Base-by-base conservation (phyloP, 2,113 vertebrate genomes). In the Ammodytes dubius region DNA sequence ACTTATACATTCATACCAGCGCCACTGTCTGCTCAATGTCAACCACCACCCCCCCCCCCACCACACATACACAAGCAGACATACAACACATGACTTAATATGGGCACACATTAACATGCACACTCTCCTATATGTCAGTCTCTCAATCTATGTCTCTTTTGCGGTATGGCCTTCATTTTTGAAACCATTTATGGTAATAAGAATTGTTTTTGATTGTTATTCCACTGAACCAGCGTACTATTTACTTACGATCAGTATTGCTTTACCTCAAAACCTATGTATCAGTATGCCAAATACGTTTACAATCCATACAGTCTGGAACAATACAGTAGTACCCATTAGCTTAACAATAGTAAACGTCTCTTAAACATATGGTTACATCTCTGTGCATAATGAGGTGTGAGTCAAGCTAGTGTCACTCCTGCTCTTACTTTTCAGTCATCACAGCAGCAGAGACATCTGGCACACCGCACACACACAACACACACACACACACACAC, bases 1-100 rank as follows among this genome's bases (percentile, higher is more conserved):
- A 88, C 85, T 90, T 89, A 86, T 82, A 85, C 72, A 87, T 89
- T 90, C 87, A 90, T 86, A 60, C 57, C 52, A 69, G 49, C 61
- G 76, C 70, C 73, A 82, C 77, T 79, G 84, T 82, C 90, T 89
- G 82, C 77, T 88, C 89, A 88, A 74, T 89, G 88, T 90, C 85
- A 87, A 27, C 27, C 27, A 27, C 27, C 27, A 72, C 73, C 58
- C 19, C 56, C 40, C 27, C 49, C 37, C 54, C 27, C 35, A 68
- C 9, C 59, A 19, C 42, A 49, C 12, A 47, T 35, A 6, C 60
- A 35, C 42, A 47, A 37, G n/a, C 58, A 6, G 39, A 7, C 14
- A 47, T 39, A 66, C 47, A 42, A 15, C 9, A 72, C 54, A 70
- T 3, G 17, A 63, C 47, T 27, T 49, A 37, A 14, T 45, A 67